Percentiles rank a stretch among this genome's conserved stretches.
phyloP scores from a whole-genome alignment of 2,113 vertebrate genomes.

The Cryptoleucopteryx plumbea region DNA sequence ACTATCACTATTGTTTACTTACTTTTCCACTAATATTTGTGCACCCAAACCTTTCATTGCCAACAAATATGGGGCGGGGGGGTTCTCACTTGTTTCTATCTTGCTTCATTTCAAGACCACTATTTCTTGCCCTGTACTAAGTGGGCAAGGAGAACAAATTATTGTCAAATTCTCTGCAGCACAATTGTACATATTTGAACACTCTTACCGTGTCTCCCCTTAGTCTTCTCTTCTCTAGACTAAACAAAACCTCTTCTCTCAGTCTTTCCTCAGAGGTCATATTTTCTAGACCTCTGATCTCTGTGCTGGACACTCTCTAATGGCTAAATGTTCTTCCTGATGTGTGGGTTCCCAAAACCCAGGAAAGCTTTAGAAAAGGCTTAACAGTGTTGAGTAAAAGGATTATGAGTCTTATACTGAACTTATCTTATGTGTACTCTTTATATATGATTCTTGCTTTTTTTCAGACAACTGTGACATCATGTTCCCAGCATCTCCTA shows the following conservation, averaged over 20 bases:
- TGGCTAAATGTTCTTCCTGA: background rate
- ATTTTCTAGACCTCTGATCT: slow-evolving; percentile 31
- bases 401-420: background rate
- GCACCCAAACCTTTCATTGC: background rate
- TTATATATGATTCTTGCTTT: background rate
- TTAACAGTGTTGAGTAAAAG: background rate
- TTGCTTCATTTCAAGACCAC: background rate
- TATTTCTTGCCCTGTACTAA: background rate
- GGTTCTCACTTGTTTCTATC: background rate
- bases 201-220: slow-evolving; percentile 12
- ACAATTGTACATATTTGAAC: slow-evolving; percentile 3
- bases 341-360: background rate
- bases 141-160: background rate
- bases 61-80: background rate
- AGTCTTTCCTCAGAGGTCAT: background rate
- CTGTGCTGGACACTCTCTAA: background rate
- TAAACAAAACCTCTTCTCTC: slow-evolving; percentile 41
- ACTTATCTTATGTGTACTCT: background rate
- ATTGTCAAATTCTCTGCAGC: background rate
- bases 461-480: slow-evolving; percentile 12
- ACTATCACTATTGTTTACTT: background rate
- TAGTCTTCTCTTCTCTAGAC: slow-evolving; percentile 31
- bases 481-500: slow-evolving; percentile 35
- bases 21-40: background rate
- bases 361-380: background rate